Evolutionary conservation across 2,797 vertebrate genomes (phyloP).

Genomic region (Sparus aurata): DNA sequence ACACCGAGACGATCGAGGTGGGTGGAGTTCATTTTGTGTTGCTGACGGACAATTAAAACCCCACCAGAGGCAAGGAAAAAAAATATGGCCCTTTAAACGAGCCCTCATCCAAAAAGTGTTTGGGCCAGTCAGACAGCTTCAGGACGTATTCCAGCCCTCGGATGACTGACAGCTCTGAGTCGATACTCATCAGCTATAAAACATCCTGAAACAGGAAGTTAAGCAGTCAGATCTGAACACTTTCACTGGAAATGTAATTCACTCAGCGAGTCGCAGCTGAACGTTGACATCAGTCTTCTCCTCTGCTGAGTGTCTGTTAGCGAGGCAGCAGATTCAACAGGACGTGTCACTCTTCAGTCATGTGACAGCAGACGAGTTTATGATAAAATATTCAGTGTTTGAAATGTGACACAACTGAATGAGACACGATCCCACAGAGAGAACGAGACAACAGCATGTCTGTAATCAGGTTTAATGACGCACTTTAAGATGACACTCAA

Average conservation of each 20-base stretch:
- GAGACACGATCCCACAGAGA: too few relatives aligned
- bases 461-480: constrained; percentile 16
- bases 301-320: too few relatives aligned
- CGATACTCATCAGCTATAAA: constrained; percentile 29
- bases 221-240: neutral
- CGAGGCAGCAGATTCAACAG: too few relatives aligned
- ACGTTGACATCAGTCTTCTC: neutral
- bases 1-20: too few relatives aligned
- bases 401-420: neutral
- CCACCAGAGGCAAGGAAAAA: too few relatives aligned
- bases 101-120: neutral
- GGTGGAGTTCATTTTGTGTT: too few relatives aligned
- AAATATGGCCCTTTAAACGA: neutral
- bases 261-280: neutral
- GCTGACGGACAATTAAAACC: too few relatives aligned
- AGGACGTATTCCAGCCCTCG: neutral
- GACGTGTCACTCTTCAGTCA: too few relatives aligned
- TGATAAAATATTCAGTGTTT: neutral
- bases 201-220: constrained; percentile 19
- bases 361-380: neutral
- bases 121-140: neutral
- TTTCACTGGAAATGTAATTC: constrained; percentile 1
- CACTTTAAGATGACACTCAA: neutral
- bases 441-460: neutral
- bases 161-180: constrained; percentile 13